Conservation (phyloP, 2,888 invertebrate species). For the Chrysolina oricalcia region DNA sequence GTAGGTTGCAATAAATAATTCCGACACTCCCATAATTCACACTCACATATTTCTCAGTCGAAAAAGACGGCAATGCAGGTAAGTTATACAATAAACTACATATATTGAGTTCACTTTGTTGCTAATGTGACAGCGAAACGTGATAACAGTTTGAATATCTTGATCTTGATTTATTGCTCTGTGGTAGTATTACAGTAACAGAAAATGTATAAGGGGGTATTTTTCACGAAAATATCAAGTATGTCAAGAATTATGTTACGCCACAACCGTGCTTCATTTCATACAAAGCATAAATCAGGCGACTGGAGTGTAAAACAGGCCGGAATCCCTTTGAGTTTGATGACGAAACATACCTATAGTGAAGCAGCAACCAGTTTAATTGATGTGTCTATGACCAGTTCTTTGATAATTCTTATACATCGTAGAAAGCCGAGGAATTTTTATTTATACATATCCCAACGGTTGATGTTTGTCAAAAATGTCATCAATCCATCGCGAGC, state of each 20-base stretch:
- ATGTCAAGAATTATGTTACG: not conserved
- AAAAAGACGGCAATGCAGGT: not conserved
- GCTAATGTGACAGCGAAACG: constrained; percentile 13
- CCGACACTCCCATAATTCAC: constrained; percentile 14
- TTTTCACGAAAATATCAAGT: not conserved
- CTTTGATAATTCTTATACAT: too few relatives aligned
- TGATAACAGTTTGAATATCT: not conserved
- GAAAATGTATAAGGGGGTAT: not conserved
- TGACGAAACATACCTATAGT: too few relatives aligned
- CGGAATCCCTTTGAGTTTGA: too few relatives aligned
- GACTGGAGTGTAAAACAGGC: too few relatives aligned
- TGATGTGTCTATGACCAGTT: too few relatives aligned
- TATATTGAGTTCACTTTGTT: not conserved
- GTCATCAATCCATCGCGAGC: too few relatives aligned
- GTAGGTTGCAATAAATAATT: constrained; percentile 17
- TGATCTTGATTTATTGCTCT: not conserved
- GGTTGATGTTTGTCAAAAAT: too few relatives aligned
- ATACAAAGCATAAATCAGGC: too few relatives aligned
- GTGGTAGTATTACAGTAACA: not conserved
- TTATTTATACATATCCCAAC: too few relatives aligned
- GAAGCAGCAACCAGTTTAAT: too few relatives aligned
- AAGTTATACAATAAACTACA: not conserved
- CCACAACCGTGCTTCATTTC: too few relatives aligned
- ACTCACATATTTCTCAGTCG: not conserved
- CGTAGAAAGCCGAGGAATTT: too few relatives aligned